These are phyloP conservation scores for Opisthocomus hoazin DNA, from an alignment of 2,113 vertebrate species.

Conservation along the genomic window DNA sequence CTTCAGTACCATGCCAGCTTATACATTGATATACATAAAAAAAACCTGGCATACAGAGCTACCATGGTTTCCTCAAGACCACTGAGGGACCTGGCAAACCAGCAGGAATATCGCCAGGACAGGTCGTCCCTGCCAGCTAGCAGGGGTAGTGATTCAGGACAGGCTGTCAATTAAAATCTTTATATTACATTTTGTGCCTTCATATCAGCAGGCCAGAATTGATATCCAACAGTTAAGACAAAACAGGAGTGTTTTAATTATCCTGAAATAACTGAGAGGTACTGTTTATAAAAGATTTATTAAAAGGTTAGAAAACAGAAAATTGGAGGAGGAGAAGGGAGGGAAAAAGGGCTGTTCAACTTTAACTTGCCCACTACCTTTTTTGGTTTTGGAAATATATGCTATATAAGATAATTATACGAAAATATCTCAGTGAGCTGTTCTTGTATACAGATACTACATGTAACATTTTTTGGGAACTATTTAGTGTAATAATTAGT, in stretches of 20 bases:
- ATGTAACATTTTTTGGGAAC: background rate
- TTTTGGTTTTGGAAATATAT: background rate
- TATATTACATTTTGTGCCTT: background rate
- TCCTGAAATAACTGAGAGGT: background rate
- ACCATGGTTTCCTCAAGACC: background rate
- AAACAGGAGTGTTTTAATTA: background rate
- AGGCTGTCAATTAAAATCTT: slow-evolving; percentile 5
- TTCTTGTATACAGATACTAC: background rate
- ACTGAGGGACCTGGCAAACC: background rate
- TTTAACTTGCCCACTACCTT: background rate
- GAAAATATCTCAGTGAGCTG: background rate
- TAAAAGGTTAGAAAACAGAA: background rate
- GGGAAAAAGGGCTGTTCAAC: background rate
- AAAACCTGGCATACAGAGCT: background rate
- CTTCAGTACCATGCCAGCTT: background rate
- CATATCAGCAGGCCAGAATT: background rate
- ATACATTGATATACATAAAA: background rate
- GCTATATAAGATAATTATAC: background rate
- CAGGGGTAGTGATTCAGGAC: background rate
- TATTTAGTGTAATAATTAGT: background rate
- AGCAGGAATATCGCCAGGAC: background rate
- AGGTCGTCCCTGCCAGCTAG: background rate
- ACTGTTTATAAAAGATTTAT: background rate
- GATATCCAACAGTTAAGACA: background rate
- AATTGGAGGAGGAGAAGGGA: background rate